Conservation (phyloP, 1,140 invertebrate species). For the Lasioglossum albipes region DNA sequence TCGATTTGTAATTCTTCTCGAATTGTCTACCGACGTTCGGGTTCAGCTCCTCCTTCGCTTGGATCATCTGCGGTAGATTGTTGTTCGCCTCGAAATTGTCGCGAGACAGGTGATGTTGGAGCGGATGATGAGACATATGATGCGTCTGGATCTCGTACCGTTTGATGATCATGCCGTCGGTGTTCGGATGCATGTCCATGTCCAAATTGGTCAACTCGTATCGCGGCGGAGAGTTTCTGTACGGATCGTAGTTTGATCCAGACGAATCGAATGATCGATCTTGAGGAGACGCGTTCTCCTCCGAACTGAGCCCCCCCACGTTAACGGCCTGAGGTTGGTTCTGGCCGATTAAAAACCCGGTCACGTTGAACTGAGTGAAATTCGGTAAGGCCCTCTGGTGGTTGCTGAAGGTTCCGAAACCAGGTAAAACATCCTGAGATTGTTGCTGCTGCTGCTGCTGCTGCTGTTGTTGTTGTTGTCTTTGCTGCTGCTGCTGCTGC, state of each 20-base stretch:
- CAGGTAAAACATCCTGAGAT: constrained; percentile 79
- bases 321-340: constrained; percentile 78
- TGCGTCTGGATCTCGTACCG: constrained; percentile 65
- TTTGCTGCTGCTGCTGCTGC: constrained; percentile 65
- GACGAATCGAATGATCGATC: constrained; percentile 74
- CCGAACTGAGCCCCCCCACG: constrained; percentile 86
- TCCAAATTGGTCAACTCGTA: constrained; percentile 78
- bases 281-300: constrained; percentile 80
- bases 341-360: constrained; percentile 79
- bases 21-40: constrained; percentile 53
- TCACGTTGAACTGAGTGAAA: constrained; percentile 83
- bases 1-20: constrained; percentile 66
- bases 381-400: constrained; percentile 81
- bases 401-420: constrained; percentile 72
- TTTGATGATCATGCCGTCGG: constrained; percentile 73
- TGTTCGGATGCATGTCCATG: constrained; percentile 74
- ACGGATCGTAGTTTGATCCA: constrained; percentile 74
- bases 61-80: constrained; percentile 65
- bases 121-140: constrained; percentile 10
- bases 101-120: constrained; percentile 20
- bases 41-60: constrained; percentile 66
- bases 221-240: constrained; percentile 69
- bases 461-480: constrained; percentile 74
- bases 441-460: constrained; percentile 78
- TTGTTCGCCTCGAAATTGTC: constrained; percentile 71